phyloP scores from a whole-genome alignment of 2,888 invertebrate genomes.

The Apocheima hispidaria region DNA sequence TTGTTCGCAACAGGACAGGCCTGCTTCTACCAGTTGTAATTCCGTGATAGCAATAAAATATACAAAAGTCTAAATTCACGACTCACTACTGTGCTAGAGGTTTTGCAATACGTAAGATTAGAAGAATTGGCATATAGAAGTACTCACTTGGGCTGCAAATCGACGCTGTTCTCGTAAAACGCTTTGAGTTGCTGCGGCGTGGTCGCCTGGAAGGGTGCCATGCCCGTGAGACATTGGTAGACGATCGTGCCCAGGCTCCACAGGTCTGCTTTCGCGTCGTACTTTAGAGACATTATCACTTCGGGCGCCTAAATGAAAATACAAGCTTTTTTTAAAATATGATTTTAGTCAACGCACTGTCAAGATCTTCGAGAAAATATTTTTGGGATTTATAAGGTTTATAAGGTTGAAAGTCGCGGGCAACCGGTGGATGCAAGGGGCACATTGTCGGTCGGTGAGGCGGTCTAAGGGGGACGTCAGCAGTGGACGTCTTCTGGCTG shows the following conservation, averaged over 20 bases:
- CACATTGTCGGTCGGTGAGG: too few species aligned
- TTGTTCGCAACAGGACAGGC: too few species aligned
- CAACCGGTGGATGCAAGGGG: too few species aligned
- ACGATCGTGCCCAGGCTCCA: constrained; percentile 99
- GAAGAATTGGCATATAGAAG: neutral
- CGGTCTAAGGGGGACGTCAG: too few species aligned
- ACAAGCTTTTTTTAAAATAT: neutral
- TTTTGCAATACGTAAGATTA: constrained; percentile 21
- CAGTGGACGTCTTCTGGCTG: too few species aligned
- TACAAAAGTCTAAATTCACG: too few species aligned
- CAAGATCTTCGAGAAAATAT: neutral
- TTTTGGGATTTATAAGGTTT: neutral
- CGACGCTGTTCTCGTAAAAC: constrained; percentile 98
- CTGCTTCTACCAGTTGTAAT: too few species aligned
- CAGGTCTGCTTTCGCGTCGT: constrained; percentile 99
- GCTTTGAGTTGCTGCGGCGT: constrained; percentile 98
- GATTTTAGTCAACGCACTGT: neutral
- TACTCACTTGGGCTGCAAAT: constrained; percentile 94
- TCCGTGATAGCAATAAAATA: too few species aligned
- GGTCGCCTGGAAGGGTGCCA: constrained; percentile 99
- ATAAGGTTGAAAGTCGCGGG: too few species aligned
- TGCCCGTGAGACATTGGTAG: constrained; percentile 98
- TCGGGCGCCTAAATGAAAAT: constrained; percentile 92
- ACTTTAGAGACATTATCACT: constrained; percentile 99
- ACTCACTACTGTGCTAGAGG: too few species aligned